Evolutionary conservation across 2,113 vertebrate species (phyloP).

Genomic region (Leucopternis melanops): DNA sequence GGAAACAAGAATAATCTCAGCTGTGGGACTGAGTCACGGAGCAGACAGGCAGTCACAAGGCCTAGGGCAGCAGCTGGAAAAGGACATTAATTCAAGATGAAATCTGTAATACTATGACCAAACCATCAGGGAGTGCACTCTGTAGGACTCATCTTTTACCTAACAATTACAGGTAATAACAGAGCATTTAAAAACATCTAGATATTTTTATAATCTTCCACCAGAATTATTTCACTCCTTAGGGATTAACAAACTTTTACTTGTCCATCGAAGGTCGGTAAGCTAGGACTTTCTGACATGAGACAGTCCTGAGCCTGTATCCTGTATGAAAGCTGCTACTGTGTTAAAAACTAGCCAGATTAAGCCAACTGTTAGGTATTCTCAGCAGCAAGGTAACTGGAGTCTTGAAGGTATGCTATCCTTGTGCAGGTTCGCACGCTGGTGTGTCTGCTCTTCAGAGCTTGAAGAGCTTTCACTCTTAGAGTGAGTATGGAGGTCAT

Average conservation of each 20-base stretch:
- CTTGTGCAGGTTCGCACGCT: not conserved
- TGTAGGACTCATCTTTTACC: not conserved
- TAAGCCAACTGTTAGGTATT: not conserved
- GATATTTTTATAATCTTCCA: not conserved
- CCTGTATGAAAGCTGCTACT: not conserved
- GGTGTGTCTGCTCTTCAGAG: not conserved
- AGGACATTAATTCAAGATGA: not conserved
- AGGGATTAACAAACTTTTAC: not conserved
- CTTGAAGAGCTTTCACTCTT: not conserved
- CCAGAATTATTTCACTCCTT: not conserved
- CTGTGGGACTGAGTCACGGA: not conserved
- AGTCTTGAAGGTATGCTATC: not conserved
- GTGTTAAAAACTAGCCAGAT: not conserved
- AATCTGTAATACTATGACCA: not conserved
- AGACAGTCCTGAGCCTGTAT: not conserved
- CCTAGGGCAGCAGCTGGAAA: not conserved
- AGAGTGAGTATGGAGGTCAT: not conserved
- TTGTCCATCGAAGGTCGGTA: not conserved
- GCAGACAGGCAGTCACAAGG: not conserved
- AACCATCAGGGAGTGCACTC: not conserved
- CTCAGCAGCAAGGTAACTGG: not conserved
- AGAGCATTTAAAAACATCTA: not conserved
- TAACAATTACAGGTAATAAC: slow-evolving; percentile 3
- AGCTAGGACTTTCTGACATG: not conserved
- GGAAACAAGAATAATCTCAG: not conserved